Evolutionary conservation across 2,888 invertebrate species (phyloP), one percentile per base, ranked within the genome.

Genomic region (Synanthedon andrenaeformis): DNA sequence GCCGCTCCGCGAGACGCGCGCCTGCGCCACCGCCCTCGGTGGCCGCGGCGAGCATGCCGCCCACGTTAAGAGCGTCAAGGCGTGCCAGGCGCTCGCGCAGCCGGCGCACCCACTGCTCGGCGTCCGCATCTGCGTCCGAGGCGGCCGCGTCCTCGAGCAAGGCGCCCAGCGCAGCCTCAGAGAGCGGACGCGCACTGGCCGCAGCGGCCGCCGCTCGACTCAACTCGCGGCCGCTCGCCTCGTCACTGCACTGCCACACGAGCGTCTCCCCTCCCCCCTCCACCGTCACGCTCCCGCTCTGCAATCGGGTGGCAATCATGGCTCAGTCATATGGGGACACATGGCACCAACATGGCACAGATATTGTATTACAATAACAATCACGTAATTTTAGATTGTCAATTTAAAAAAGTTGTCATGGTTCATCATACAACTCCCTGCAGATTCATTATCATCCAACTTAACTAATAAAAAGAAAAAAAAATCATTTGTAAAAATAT

Each of bases 121-220:
- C 95, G 82, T 95, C 93, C 54, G 93, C 93, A 56, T 97, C 94
- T n/a, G 95, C 96, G 76, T 93, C 93, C 72, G 95, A 93, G 70
- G 94, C 95, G 61, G 93, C 92, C 70, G 94, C 95, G 61, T 93
- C 92, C 11, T 92, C 90, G 85, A 99, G 93, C 59, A 99, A 88
- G 63, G 92, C 92, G 10, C 77, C 75, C 17, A 82, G 69, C 56
- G 82, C 83, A 52, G 74, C 98, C 23, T 90, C 89, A 64, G 97
- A 95, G 75, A 98, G 96, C 68, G 93, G 59, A 92, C 91, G 0
- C 70, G 94, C 93, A 70, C 93, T 94, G 69, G 94, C 94, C 53
- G 91, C 86, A n/a, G 80, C 78, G 56, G 85, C 80, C 12, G 53
- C 62, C 52, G 52, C 62, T 45, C 58, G 58, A 17, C 72, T 55